Percentiles rank a stretch among this genome's conserved stretches.
phyloP scores from a whole-genome alignment of 2,888 invertebrate species.

The Sarcophaga subvicina region DNA sequence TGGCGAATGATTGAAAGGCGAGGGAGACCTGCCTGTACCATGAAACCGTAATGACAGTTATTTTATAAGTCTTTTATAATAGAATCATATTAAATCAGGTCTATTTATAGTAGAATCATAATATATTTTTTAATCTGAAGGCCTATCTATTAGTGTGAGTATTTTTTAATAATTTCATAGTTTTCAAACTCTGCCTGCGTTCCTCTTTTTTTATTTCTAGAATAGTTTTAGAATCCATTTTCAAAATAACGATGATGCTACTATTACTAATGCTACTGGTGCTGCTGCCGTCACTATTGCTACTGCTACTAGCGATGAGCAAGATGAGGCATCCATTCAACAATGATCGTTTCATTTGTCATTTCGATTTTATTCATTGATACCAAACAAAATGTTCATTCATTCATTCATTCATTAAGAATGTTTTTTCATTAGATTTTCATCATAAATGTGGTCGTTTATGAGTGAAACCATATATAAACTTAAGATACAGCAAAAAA shows the following conservation, averaged over 20 bases:
- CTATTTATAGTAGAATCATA: too few relatives aligned
- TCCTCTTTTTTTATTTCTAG: background rate
- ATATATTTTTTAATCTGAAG: too few relatives aligned
- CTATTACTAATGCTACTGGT: constrained; percentile 9
- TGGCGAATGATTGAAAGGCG: too few relatives aligned
- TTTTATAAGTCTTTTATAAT: too few relatives aligned
- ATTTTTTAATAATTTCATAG: background rate
- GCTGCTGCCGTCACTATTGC: background rate
- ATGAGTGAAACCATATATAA: background rate
- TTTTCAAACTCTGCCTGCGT: background rate
- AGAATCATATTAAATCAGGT: too few relatives aligned
- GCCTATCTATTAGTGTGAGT: background rate
- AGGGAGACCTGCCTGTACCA: too few relatives aligned
- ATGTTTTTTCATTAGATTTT: background rate
- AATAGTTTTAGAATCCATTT: background rate
- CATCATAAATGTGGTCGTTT: background rate
- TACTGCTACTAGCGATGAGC: background rate
- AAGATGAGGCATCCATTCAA: constrained; percentile 53
- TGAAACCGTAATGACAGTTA: too few relatives aligned
- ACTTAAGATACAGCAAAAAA: background rate
- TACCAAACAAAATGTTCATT: constrained; percentile 30
- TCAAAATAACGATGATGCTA: constrained; percentile 17
- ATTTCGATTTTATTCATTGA: constrained; percentile 3
- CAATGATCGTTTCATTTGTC: constrained; percentile 47
- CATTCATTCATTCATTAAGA: background rate